phyloP scores from a whole-genome alignment of 2,888 invertebrate genomes.

The Boloria selene region DNA sequence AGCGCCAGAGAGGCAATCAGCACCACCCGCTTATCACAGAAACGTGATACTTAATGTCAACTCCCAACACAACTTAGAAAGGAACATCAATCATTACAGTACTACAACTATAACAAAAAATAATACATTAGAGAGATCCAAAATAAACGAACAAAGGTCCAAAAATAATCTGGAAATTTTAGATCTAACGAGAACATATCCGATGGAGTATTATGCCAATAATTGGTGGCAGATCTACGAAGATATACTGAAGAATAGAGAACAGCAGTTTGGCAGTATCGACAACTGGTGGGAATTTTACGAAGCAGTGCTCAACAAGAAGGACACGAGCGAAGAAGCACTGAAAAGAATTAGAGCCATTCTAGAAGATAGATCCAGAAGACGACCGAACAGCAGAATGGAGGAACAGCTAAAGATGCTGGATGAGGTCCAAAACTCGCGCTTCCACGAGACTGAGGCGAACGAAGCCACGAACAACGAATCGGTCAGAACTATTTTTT shows the following conservation, averaged over 20 bases:
- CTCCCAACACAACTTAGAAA: constrained; percentile 52
- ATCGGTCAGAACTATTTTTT: constrained; percentile 69
- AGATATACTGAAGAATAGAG: constrained; percentile 68
- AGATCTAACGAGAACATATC: constrained; percentile 70
- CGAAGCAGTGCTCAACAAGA: constrained; percentile 65
- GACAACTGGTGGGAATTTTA: constrained; percentile 79
- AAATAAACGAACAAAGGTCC: constrained; percentile 49
- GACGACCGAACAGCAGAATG: constrained; percentile 64
- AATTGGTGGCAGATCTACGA: constrained; percentile 80
- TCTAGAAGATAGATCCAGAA: constrained; percentile 54
- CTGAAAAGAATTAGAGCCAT: constrained; percentile 56
- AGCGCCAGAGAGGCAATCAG: constrained; percentile 46
- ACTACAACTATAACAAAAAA: constrained; percentile 49
- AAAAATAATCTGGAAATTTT: constrained; percentile 63
- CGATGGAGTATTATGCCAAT: constrained; percentile 74
- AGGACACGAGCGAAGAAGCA: constrained; percentile 58
- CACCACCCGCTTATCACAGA: constrained; percentile 54
- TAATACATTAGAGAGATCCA: constrained; percentile 52
- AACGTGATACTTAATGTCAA: constrained; percentile 60
- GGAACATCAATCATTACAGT: constrained; percentile 56
- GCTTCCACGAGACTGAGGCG: constrained; percentile 62
- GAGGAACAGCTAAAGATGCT: constrained; percentile 70
- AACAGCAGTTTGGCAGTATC: constrained; percentile 74
- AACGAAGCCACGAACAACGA: constrained; percentile 54
- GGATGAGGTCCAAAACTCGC: constrained; percentile 64